Conservation (phyloP, 1,140 invertebrate genomes). For the Drosophila athabasca region DNA sequence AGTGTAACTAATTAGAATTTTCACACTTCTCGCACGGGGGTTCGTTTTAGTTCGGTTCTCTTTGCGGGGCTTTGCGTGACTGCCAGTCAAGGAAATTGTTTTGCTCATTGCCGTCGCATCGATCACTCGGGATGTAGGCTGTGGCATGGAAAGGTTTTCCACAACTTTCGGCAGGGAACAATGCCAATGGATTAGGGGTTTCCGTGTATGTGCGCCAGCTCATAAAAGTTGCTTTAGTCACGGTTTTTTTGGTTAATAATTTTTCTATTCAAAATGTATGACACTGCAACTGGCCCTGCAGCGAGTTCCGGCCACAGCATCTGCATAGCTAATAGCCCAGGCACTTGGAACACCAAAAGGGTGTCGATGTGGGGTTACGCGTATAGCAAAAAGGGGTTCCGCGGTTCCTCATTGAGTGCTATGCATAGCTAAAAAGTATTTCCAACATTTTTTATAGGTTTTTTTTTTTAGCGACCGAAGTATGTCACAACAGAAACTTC, state of each 20-base stretch:
- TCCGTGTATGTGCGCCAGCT: constrained; percentile 56
- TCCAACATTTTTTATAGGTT: constrained; percentile 22
- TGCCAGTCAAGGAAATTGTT: constrained; percentile 75
- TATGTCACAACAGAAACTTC: constrained; percentile 72
- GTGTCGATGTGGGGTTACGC: constrained; percentile 23
- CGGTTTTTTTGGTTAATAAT: constrained; percentile 83
- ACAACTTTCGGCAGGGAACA: constrained; percentile 31
- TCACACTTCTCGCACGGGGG: constrained; percentile 71
- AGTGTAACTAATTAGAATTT: constrained; percentile 83
- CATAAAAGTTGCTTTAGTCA: constrained; percentile 82
- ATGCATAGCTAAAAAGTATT: constrained; percentile 29
- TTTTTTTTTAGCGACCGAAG: constrained; percentile 24
- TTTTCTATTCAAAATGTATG: constrained; percentile 83
- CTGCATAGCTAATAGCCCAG: constrained; percentile 70
- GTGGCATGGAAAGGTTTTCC: constrained; percentile 38
- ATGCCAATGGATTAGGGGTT: constrained; percentile 63
- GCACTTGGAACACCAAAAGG: constrained; percentile 52
- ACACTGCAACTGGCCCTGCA: constrained; percentile 47
- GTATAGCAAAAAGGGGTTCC: constrained; percentile 5
- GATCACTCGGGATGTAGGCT: constrained; percentile 56
- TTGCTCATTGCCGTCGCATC: constrained; percentile 68
- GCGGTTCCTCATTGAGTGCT: constrained; percentile 37
- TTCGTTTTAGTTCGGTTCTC: constrained; percentile 35
- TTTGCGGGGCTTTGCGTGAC: constrained; percentile 70
- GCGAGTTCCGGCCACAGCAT: constrained; percentile 34